Conservation (phyloP, 2,113 vertebrate genomes). For the Nyctibius bracteatus region DNA sequence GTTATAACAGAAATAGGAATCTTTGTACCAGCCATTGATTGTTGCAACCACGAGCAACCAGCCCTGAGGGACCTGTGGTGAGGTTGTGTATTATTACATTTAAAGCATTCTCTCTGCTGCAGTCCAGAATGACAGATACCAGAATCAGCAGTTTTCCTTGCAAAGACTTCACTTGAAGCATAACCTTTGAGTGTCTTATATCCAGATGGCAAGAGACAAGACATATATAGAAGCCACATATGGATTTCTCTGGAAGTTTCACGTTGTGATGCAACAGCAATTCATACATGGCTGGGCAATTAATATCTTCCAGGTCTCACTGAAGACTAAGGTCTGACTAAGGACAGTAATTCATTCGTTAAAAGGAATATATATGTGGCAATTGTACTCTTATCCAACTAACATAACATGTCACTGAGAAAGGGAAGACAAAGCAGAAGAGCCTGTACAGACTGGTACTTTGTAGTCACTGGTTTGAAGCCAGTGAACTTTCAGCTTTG, state of each 20-base stretch:
- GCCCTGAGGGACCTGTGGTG: too few species aligned
- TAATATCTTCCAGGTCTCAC: background rate
- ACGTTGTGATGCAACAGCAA: background rate
- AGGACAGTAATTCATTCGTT: background rate
- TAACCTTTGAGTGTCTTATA: background rate
- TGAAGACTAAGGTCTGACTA: background rate
- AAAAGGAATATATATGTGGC: background rate
- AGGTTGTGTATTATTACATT: background rate
- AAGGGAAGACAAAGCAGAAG: background rate
- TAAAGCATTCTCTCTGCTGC: background rate
- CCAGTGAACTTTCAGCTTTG: background rate
- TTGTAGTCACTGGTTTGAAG: background rate
- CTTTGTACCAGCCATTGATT: background rate
- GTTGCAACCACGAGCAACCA: background rate
- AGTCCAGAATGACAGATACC: background rate
- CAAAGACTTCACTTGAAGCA: background rate
- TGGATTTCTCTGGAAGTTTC: background rate
- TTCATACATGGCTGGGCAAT: background rate
- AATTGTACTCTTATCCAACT: background rate
- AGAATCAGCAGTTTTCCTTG: background rate
- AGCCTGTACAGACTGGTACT: background rate
- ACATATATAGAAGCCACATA: background rate
- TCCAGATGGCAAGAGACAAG: background rate
- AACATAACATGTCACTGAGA: background rate
- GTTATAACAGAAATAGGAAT: background rate